Evolutionary conservation across 1,140 invertebrate species (phyloP).

Genomic region (Periplaneta americana): DNA sequence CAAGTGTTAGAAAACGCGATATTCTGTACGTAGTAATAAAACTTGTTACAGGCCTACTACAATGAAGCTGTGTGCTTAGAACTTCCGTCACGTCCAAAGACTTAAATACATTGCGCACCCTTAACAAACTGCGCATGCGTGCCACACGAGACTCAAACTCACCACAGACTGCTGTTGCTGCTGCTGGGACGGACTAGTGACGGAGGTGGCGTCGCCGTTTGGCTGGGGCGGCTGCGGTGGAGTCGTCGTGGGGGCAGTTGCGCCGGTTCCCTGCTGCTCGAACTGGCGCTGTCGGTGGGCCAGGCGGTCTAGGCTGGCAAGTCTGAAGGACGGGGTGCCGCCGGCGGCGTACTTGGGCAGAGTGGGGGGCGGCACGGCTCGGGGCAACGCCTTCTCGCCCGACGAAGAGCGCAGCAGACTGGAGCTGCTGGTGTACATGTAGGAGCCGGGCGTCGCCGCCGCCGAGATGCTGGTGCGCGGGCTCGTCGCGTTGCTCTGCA

Average conservation of each 20-base stretch:
- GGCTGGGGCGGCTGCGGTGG: not conserved
- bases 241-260: not conserved
- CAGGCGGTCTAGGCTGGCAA: constrained; percentile 61
- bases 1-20: too few relatives aligned
- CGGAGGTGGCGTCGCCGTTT: not conserved
- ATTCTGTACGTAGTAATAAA: too few relatives aligned
- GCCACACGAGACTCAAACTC: too few relatives aligned
- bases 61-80: too few relatives aligned
- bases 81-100: too few relatives aligned
- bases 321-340: constrained; percentile 53
- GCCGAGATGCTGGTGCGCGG: constrained; percentile 24
- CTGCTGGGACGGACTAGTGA: not conserved
- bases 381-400: not conserved
- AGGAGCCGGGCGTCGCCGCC: constrained; percentile 30
- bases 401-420: constrained; percentile 24
- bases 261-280: constrained; percentile 32
- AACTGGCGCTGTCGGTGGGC: constrained; percentile 63
- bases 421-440: constrained; percentile 41
- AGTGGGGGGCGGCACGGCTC: constrained; percentile 52
- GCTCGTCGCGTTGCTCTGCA: too few relatives aligned
- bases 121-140: too few relatives aligned
- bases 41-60: too few relatives aligned
- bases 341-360: constrained; percentile 52
- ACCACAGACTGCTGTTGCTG: not conserved
- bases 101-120: too few relatives aligned